A percentile compares a stretch with the other conserved stretches of the same genome.
Conservation (phyloP, 2,797 vertebrate species). For the Margarornis squamiger region DNA sequence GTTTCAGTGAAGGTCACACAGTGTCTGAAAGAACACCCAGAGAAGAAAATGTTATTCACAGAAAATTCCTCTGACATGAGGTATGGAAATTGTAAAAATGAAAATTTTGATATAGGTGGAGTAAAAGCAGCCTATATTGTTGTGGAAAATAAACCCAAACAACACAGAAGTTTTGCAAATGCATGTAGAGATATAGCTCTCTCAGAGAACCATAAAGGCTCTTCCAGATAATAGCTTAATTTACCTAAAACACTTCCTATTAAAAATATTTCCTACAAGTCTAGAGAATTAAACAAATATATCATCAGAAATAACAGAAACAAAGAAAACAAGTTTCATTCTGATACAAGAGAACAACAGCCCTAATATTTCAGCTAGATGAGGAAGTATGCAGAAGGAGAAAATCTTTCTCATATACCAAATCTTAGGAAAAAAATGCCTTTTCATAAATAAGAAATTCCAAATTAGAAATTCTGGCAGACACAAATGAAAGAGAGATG, state of each 20-base stretch:
- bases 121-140: accelerated
- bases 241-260: not conserved
- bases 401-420: not conserved
- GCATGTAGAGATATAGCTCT: not conserved
- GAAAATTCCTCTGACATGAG: not conserved
- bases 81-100: not conserved
- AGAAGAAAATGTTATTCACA: not conserved
- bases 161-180: not conserved
- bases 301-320: not conserved
- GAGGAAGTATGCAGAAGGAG: not conserved
- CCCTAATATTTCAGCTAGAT: not conserved
- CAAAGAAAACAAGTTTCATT: not conserved
- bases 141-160: not conserved
- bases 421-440: not conserved
- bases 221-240: not conserved
- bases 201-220: not conserved
- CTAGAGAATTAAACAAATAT: not conserved
- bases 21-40: not conserved
- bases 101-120: not conserved
- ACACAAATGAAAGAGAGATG: not conserved
- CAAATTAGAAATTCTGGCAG: not conserved
- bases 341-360: not conserved
- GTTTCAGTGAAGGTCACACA: not conserved
- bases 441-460: not conserved
- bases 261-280: not conserved